Evolutionary conservation across 2,888 invertebrate genomes (phyloP).

Genomic region (Acheta domesticus): DNA sequence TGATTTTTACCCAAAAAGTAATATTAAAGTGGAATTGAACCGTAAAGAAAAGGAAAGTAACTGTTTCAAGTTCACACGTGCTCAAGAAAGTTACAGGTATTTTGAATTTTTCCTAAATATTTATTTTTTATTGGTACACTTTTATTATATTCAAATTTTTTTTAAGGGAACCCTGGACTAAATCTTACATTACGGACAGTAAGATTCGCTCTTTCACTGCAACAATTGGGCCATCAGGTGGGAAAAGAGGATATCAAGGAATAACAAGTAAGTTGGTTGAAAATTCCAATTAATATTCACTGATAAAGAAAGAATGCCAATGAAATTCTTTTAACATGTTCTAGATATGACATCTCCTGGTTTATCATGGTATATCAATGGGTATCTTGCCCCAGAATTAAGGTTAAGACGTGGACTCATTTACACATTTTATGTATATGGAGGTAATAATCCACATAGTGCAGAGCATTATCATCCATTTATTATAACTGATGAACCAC

Average conservation of each 20-base stretch:
- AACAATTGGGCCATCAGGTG: constrained; percentile 80
- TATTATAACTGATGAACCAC: constrained; percentile 79
- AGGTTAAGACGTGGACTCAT: constrained; percentile 80
- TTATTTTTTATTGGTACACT: constrained; percentile 37
- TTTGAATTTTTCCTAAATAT: constrained; percentile 44
- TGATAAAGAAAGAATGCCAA: too few species aligned
- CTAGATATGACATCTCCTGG: constrained; percentile 65
- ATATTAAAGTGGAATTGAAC: constrained; percentile 64
- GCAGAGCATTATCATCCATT: constrained; percentile 83
- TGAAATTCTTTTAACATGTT: not conserved
- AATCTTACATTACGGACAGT: constrained; percentile 51
- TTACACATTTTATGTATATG: constrained; percentile 75
- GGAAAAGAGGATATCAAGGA: constrained; percentile 71
- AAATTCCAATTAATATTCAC: not conserved
- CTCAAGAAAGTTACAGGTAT: constrained; percentile 42
- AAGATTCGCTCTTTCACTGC: constrained; percentile 75
- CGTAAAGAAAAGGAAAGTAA: constrained; percentile 63
- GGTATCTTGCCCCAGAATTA: constrained; percentile 79
- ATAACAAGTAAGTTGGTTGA: constrained; percentile 55
- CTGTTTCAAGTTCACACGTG: constrained; percentile 70
- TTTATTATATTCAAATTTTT: constrained; percentile 18
- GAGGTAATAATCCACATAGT: constrained; percentile 86
- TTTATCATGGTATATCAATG: constrained; percentile 90
- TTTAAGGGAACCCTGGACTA: constrained; percentile 51
- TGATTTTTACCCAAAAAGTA: constrained; percentile 69